phyloP scores from a whole-genome alignment of 2,888 invertebrate species.

The Eristalis pertinax region DNA sequence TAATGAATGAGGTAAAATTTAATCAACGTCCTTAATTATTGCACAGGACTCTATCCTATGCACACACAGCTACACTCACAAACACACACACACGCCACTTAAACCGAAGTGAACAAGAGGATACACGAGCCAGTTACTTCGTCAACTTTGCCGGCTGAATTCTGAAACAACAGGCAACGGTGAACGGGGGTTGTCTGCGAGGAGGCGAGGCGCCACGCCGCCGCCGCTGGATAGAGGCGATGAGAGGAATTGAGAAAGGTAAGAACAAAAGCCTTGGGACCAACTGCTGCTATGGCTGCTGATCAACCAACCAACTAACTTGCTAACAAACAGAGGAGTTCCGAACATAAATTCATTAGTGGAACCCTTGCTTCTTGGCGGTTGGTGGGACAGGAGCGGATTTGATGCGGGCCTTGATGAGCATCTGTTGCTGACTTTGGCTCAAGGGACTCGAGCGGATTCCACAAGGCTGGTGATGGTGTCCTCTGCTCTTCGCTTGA shows the following conservation, averaged over 20 bases:
- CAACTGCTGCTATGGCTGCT: slow-evolving; percentile 38
- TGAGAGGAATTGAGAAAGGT: slow-evolving; percentile 13
- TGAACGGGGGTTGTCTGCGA: background rate
- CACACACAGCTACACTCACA: background rate
- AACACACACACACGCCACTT: background rate
- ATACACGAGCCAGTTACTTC: slow-evolving; percentile 52
- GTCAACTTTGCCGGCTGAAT: slow-evolving; percentile 54
- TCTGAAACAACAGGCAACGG: slow-evolving; percentile 10
- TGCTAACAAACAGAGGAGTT: slow-evolving; percentile 56
- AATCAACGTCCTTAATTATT: slow-evolving; percentile 71
- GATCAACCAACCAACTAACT: slow-evolving; percentile 60
- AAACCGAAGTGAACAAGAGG: background rate
- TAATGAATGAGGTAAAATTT: slow-evolving; percentile 71
- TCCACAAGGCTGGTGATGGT: no score
- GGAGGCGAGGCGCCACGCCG: no score
- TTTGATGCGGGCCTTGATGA: background rate
- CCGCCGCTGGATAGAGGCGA: background rate
- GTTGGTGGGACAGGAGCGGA: slow-evolving; percentile 28
- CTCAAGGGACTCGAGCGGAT: no score
- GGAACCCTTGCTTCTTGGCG: slow-evolving; percentile 37
- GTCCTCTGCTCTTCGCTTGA: no score
- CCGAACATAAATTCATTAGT: slow-evolving; percentile 65
- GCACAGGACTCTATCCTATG: slow-evolving; percentile 40
- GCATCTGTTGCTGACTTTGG: no score
- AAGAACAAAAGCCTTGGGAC: slow-evolving; percentile 47